Evolutionary conservation across 2,888 invertebrate genomes (phyloP).

Genomic region (Cerastis leucographa): DNA sequence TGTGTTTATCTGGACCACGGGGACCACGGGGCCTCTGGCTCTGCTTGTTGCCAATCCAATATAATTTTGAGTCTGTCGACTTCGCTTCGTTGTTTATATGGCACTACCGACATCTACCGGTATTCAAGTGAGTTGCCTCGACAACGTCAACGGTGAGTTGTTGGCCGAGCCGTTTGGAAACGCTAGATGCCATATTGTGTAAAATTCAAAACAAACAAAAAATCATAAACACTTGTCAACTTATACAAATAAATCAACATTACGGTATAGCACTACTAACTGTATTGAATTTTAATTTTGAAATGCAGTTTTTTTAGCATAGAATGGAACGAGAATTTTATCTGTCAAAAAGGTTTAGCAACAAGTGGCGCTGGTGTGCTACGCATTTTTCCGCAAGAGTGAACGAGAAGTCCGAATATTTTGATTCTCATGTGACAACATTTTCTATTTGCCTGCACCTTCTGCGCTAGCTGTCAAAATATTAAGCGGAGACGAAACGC

Average conservation of each 20-base stretch:
- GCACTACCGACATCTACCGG: conserved; percentile 23
- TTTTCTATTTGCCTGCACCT: conserved; percentile 39
- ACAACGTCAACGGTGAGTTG: background rate
- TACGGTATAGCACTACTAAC: background rate
- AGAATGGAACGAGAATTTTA: conserved; percentile 5
- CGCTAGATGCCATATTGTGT: conserved; percentile 15
- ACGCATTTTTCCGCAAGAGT: conserved; percentile 23
- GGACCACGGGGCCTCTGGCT: background rate
- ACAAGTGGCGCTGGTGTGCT: conserved; percentile 58
- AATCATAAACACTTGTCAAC: no score
- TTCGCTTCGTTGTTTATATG: background rate
- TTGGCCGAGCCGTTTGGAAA: background rate
- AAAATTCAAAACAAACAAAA: background rate
- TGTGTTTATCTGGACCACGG: background rate
- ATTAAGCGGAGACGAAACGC: conserved; percentile 59
- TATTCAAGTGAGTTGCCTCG: background rate
- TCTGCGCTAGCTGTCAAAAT: conserved; percentile 60
- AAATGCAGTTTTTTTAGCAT: background rate
- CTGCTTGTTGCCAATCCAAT: background rate
- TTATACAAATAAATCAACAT: background rate
- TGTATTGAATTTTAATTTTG: background rate
- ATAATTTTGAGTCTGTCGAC: background rate
- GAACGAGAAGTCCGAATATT: conserved; percentile 58
- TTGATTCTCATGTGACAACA: conserved; percentile 65
- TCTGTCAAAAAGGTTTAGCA: conserved; percentile 55